Percentiles rank a stretch among this genome's conserved stretches.
These are phyloP conservation scores for Electrona antarctica DNA, from an alignment of 2,113 vertebrate genomes.

Conservation along the genomic window DNA sequence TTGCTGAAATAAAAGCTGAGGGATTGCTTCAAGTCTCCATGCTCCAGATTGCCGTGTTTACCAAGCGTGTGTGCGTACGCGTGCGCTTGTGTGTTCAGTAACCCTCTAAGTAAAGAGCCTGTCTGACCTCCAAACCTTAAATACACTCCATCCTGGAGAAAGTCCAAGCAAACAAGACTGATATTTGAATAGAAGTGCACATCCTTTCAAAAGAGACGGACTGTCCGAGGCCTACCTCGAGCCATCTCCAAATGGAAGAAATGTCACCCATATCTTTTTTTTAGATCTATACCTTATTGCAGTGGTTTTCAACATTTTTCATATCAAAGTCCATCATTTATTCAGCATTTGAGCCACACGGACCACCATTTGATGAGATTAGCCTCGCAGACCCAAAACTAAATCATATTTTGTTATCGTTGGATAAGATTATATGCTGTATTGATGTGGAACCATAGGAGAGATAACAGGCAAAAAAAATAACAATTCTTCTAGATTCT, in stretches of 20 bases:
- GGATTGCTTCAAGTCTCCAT: constrained; percentile 69
- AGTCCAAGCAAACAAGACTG: constrained; percentile 71
- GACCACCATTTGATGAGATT: too few relatives aligned
- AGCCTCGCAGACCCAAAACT: too few relatives aligned
- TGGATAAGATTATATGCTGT: too few relatives aligned
- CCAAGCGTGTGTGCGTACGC: constrained; percentile 45
- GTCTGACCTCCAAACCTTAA: constrained; percentile 73
- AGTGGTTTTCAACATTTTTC: not conserved
- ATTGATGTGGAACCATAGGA: too few relatives aligned
- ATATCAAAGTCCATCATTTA: too few relatives aligned
- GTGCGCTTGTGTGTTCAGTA: constrained; percentile 73
- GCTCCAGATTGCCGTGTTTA: constrained; percentile 79
- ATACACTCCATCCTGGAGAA: constrained; percentile 75
- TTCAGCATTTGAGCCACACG: too few relatives aligned
- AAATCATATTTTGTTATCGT: too few relatives aligned
- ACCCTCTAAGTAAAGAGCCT: constrained; percentile 76
- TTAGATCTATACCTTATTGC: not conserved
- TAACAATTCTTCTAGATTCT: too few relatives aligned
- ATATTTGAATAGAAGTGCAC: constrained; percentile 73
- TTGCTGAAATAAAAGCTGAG: constrained; percentile 72
- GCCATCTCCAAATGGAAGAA: constrained; percentile 22
- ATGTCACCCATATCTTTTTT: not conserved
- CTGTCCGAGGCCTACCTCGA: constrained; percentile 44
- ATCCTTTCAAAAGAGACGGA: constrained; percentile 61
- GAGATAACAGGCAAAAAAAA: too few relatives aligned